phyloP scores from a whole-genome alignment of 1,140 invertebrate species.

The Halictus rubicundus region DNA sequence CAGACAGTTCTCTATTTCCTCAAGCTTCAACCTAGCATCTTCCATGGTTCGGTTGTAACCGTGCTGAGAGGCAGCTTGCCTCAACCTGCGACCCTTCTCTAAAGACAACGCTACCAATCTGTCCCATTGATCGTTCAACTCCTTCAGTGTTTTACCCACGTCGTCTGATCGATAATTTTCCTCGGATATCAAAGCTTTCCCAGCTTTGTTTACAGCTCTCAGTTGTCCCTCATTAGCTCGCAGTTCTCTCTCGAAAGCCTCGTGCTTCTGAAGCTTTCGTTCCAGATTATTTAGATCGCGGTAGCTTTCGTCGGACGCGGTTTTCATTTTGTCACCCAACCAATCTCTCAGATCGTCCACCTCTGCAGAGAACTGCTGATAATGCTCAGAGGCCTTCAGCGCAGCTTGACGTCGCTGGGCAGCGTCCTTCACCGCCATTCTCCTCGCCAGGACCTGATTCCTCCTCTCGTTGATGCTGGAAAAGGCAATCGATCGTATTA shows the following conservation, averaged over 20 bases:
- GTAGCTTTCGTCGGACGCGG: constrained; percentile 95
- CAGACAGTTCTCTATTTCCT: constrained; percentile 88
- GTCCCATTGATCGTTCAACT: constrained; percentile 89
- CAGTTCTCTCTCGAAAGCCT: constrained; percentile 97
- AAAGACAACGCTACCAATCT: constrained; percentile 85
- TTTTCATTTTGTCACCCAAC: constrained; percentile 95
- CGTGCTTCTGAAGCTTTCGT: constrained; percentile 97
- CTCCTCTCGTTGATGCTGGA: constrained; percentile 87
- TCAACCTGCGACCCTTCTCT: constrained; percentile 91
- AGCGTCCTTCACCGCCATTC: constrained; percentile 87
- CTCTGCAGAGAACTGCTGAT: constrained; percentile 93
- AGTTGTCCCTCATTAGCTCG: constrained; percentile 95
- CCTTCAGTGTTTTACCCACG: constrained; percentile 84
- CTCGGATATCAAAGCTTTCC: constrained; percentile 86
- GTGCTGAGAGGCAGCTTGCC: constrained; percentile 89
- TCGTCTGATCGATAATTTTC: constrained; percentile 87
- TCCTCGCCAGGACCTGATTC: constrained; percentile 87
- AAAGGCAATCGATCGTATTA: constrained; percentile 19
- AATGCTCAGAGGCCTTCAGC: constrained; percentile 89
- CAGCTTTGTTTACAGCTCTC: constrained; percentile 90
- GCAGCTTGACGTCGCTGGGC: constrained; percentile 87
- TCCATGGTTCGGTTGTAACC: constrained; percentile 89
- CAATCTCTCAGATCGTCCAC: constrained; percentile 93
- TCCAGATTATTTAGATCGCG: constrained; percentile 95
- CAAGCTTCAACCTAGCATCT: constrained; percentile 90